These are phyloP conservation scores for Potamarius usumacintae DNA, from an alignment of 2,113 vertebrate species.

Conservation along the genomic window DNA sequence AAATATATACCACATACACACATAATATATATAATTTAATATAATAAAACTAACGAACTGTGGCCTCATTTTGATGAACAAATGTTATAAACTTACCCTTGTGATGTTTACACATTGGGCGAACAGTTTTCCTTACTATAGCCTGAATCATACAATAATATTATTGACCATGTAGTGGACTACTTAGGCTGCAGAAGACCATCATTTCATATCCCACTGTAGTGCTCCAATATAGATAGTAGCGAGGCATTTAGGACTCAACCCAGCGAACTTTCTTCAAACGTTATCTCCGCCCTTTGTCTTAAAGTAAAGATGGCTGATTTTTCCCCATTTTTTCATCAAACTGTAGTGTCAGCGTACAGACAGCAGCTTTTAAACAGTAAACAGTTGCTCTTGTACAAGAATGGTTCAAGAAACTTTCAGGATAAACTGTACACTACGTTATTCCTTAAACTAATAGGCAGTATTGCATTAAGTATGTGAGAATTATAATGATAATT, in stretches of 20 bases:
- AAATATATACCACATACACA: too few relatives aligned
- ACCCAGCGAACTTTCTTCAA: not conserved
- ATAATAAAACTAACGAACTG: not conserved
- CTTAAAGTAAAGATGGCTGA: conserved; percentile 18
- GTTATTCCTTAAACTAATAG: not conserved
- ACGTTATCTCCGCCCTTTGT: not conserved
- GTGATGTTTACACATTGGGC: not conserved
- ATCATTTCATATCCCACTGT: not conserved
- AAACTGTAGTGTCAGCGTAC: not conserved
- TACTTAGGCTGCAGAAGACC: not conserved
- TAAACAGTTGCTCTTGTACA: not conserved
- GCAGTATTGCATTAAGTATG: not conserved
- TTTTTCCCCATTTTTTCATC: not conserved
- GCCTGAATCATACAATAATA: not conserved
- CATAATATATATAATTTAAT: not conserved
- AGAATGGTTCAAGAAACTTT: not conserved
- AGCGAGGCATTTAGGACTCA: not conserved
- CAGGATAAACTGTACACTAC: not conserved
- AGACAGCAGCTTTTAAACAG: not conserved
- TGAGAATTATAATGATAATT: not conserved
- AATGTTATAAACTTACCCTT: not conserved
- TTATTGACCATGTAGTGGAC: not conserved
- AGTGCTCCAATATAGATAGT: not conserved
- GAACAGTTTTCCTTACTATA: not conserved
- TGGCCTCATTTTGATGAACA: not conserved